Percentiles rank a stretch among this genome's conserved stretches.
These are phyloP conservation scores for Xestia sexstrigata DNA, from an alignment of 2,888 invertebrate species.

Conservation along the genomic window DNA sequence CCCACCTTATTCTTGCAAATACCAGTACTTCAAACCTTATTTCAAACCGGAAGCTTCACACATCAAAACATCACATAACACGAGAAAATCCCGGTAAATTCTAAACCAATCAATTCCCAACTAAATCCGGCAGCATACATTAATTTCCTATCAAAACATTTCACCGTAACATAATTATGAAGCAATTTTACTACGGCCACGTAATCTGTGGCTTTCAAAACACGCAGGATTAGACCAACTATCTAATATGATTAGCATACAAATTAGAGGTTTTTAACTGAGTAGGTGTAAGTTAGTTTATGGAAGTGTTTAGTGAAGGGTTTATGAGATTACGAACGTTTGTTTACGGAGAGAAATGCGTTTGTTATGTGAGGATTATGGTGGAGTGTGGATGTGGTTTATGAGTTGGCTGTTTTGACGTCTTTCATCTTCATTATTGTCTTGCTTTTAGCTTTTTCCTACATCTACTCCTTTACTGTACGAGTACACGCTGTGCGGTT, in stretches of 20 bases:
- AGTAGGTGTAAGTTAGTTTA: slow-evolving; percentile 56
- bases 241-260: slow-evolving; percentile 78
- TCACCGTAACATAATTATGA: slow-evolving; percentile 54
- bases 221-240: slow-evolving; percentile 70
- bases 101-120: slow-evolving; percentile 48
- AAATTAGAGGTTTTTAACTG: slow-evolving; percentile 76
- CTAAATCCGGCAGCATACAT: slow-evolving; percentile 40
- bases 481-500: too few relatives aligned
- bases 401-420: slow-evolving; percentile 5
- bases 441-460: not conserved
- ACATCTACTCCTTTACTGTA: too few relatives aligned
- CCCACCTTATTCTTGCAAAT: not conserved
- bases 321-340: slow-evolving; percentile 65
- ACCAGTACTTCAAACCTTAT: not conserved
- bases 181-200: slow-evolving; percentile 54
- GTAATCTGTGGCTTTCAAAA: slow-evolving; percentile 60
- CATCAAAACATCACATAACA: slow-evolving; percentile 1
- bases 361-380: slow-evolving; percentile 30
- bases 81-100: slow-evolving; percentile 20
- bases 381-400: not conserved
- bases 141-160: slow-evolving; percentile 53
- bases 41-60: not conserved
- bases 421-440: not conserved
- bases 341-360: slow-evolving; percentile 58
- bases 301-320: slow-evolving; percentile 56